Evolutionary conservation across 2,888 invertebrate genomes (phyloP).

Genomic region (Zaprionus bogoriensis): DNA sequence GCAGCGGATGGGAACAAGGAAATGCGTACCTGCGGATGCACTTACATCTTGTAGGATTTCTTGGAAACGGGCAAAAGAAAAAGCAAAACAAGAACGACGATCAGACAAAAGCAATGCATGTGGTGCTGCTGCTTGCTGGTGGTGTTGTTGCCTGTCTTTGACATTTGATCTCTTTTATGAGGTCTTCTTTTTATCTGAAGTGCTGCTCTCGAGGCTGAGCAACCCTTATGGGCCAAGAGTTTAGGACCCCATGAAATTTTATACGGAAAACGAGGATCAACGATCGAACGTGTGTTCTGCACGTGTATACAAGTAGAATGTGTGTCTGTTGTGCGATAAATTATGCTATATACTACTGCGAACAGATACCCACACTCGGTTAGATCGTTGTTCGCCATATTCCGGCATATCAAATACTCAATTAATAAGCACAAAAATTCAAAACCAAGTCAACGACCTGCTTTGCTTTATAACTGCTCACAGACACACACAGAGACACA

Average conservation of each 20-base stretch:
- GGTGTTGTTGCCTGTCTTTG: slow-evolving; percentile 41
- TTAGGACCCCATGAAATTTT: slow-evolving; percentile 21
- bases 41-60: slow-evolving; percentile 71
- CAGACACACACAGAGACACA: slow-evolving; percentile 15
- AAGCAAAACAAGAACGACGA: slow-evolving; percentile 12
- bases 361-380: slow-evolving; percentile 1
- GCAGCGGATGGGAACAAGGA: slow-evolving; percentile 53
- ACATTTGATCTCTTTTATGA: slow-evolving; percentile 75
- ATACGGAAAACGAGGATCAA: slow-evolving; percentile 2
- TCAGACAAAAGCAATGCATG: slow-evolving; percentile 46
- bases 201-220: slow-evolving; percentile 7
- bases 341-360: neutral
- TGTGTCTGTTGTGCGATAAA: neutral
- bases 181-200: slow-evolving; percentile 45
- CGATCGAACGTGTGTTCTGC: slow-evolving; percentile 35
- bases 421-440: slow-evolving; percentile 79
- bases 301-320: slow-evolving; percentile 30
- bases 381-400: slow-evolving; percentile 48
- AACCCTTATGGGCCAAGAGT: slow-evolving; percentile 43
- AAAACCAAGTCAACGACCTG: slow-evolving; percentile 78
- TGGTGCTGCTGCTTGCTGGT: slow-evolving; percentile 41
- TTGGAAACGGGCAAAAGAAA: slow-evolving; percentile 49
- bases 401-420: slow-evolving; percentile 79
- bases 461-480: slow-evolving; percentile 76
- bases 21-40: slow-evolving; percentile 69